Evolutionary conservation across 35 echinoderm and acorn worm species (phyloP), one percentile per base, ranked within the genome.

Genomic region (Apostichopus californicus): DNA sequence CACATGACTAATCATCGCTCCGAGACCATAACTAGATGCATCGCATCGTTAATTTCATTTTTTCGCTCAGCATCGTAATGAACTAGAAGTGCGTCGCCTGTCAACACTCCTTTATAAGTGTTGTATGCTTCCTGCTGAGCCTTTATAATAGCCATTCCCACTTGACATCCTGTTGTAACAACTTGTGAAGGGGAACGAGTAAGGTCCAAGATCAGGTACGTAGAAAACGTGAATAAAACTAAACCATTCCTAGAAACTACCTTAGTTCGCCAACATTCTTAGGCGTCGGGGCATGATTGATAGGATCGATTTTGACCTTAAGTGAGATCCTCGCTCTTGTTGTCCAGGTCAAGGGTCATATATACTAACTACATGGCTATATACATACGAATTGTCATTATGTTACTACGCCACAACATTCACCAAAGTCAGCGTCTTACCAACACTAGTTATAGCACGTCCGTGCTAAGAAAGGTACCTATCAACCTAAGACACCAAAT

Each of bases 21-120:
- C 94, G 4, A 92, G 52, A 55, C 94, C 94, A 63, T 92, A 83
- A 3, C 52, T 77, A 18, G 86, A 95, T 58, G 94, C 90, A 73
- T 95, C 91, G 60, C 94, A 89, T 26, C 26, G 57, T 58, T 61
- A 95, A 55, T 11, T 89, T 58, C 57, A 92, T 46, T 68, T 6
- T 88, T 86, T 12, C 24, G 17, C 8, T 78, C 88, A 54, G 65
- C 46, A 82, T 92, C 94, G 89, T 95, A 90, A 73, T 95, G 86
- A 34, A 92, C 91, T 8, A 95, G 86, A 18, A 95, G 57, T 5
- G 70, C 56, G 5, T 78, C 77, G 54, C 58, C 65, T 53, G 88
- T 89, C 25, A 92, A 28, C n/a, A 52, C 54, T 70, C 46, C 15
- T 80, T 95, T 94, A 71, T 25, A 54, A 5, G 52, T 91, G 18